Base-by-base conservation (phyloP, 1,140 invertebrate genomes). In the Drosophila nebulosa region DNA sequence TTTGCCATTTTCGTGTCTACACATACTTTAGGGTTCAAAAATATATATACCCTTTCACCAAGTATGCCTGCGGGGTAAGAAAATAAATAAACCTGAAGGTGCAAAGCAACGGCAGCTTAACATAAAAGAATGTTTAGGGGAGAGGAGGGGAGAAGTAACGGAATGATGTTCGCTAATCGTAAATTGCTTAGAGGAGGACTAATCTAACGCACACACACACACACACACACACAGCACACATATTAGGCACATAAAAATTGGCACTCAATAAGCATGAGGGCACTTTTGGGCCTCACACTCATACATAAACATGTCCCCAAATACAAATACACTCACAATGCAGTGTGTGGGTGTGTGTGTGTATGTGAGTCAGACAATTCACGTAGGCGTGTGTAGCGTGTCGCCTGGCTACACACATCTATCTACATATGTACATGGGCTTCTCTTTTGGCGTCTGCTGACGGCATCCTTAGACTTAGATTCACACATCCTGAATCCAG, bases 211-310 rank as follows among this genome's bases (percentile, higher is more conserved):
- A 51, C 24, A 57, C 71, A 46, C 39, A 18, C 39, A 14, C 12
- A 58, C 10, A 46, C 18, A 63, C 50, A 24, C 58, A 46, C 51
- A 35, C 16, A 55, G 58, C 32, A 61, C 39, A 74, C 67, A 71
- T 73, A 79, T 88, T 81, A 83, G 70, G 70, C 74, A 71, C 75
- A 88, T 88, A 76, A 88, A 88, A 86, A 86, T 86, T 88, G 83
- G 83, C 74, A 88, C 83, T 86, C 83, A 86, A 86, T 86, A 79
- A 76, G 83, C 83, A 71, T 60, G 74, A 88, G 81, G 83, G 83
- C 68, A 88, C 83, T 86, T 81, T 83, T 69, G 83, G 65, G 67
- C 36, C 56, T 53, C 56, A 32, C 52, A 56, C 59, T 36, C 30
- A 69, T 32, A 61, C 18, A 32, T 6, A 36, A 32, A 58, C 61